Evolutionary conservation across 2,888 invertebrate genomes (phyloP), one percentile per base, ranked within the genome.

Genomic region (Hemithea aestivaria): DNA sequence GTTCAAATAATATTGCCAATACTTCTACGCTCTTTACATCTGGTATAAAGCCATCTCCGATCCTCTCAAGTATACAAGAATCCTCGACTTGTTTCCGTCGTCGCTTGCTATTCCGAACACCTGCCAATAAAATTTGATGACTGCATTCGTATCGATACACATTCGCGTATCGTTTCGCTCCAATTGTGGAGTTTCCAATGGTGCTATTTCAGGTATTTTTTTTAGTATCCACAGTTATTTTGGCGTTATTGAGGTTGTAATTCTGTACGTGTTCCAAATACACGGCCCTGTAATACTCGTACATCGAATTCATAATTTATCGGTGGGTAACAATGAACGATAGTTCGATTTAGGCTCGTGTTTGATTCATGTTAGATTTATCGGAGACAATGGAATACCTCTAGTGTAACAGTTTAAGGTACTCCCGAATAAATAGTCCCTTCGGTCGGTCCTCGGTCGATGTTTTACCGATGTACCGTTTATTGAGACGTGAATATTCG

Each of bases 401-500:
- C 25, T 10, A 53, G 43, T 53, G 42, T 45, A 53, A 53, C 49
- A 56, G 56, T 60, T 60, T 56, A 51, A 61, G 49, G 48, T 41
- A 47, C 34, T 56, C 53, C 50, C 50, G 50, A 56, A 62, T 60
- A 63, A 60, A 62, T 60, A 57, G 54, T 59, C 56, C 57, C 50
- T 60, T 57, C 16, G 16, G 3, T 42, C 52, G 56, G 53, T 57
- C 52, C 37, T 55, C 40, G 48, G n/a, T n/a, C n/a, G 53, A 56
- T 66, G 48, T 53, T 53, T 56, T 42, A 40, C 45, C 36, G 43
- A 32, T 49, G 48, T 52, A 56, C 46, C 63, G 58, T 68, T 73
- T 74, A 82, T 80, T 73, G 71, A 66, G 56, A 66, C 68, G 70
- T 69, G 78, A 77, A 78, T 78, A 77, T 76, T 73, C 72, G 64